A percentile compares a stretch with the other conserved stretches of the same genome.
These are phyloP conservation scores for Callochromis pleurospilus DNA, from an alignment of 2,113 vertebrate species.

Conservation along the genomic window DNA sequence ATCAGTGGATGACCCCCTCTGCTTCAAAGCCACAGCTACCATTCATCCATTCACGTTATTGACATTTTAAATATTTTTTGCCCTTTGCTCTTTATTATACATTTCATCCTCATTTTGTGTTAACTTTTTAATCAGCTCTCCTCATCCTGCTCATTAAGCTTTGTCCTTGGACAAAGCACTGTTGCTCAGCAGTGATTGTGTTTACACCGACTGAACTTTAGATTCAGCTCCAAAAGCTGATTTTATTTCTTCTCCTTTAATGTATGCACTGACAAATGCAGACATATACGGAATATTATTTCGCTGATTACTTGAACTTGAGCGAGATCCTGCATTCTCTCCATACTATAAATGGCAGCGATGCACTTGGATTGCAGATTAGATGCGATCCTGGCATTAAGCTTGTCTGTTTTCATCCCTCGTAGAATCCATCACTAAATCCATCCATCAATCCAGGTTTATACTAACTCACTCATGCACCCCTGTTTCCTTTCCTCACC, in stretches of 20 bases:
- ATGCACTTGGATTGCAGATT: neutral
- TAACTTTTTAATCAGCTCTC: neutral
- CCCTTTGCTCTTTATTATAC: neutral
- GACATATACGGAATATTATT: neutral
- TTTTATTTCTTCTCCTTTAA: neutral
- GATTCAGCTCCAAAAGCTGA: neutral
- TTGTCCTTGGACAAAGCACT: neutral
- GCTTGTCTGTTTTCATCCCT: neutral
- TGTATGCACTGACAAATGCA: neutral
- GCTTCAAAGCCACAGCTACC: neutral
- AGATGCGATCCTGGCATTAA: neutral
- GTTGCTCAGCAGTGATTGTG: neutral
- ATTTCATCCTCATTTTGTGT: neutral
- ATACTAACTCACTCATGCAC: conserved; percentile 5
- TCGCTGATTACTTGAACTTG: neutral
- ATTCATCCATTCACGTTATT: neutral
- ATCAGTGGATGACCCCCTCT: neutral
- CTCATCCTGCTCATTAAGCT: neutral
- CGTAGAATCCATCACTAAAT: neutral
- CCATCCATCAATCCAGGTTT: neutral
- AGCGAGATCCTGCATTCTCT: neutral
- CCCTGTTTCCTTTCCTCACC: neutral
- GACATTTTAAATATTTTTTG: rapidly evolving
- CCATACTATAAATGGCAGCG: neutral
- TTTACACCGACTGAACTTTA: neutral